Base-by-base conservation (phyloP, 1,140 invertebrate genomes). In the Solen grandis region DNA sequence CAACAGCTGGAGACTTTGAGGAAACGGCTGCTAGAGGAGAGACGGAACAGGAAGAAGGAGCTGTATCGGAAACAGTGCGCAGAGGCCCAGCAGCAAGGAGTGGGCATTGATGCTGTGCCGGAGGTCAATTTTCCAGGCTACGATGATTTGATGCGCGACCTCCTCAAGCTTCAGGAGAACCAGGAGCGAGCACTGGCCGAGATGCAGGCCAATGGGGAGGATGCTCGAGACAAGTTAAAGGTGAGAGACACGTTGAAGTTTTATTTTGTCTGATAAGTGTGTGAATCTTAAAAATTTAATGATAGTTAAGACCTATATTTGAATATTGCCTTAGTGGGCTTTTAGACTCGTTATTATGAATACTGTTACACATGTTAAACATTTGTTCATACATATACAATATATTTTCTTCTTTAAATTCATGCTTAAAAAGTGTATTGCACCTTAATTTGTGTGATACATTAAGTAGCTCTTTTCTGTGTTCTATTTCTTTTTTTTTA, bases 1-100 rank as follows among this genome's bases (percentile, higher is more conserved):
- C 69, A 89, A 46, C 86, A 90, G 80, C 75, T 91, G 46, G 82
- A 84, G 5, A 65, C 70, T 16, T 46, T 91, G 29, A 66, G 87
- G 31, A 74, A 88, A 50, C 86, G 89, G 76, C 85, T 91, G 13
- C 36, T 89, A 19, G 86, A 91, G 22, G 74, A 82, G 41, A 78
- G 90, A 8, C 82, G 90, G 31, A 85, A 86, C 46, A 68, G 68
- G 52, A 89, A 88, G 87, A 90, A 91, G 73, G 87, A 89, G 2
- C 68, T 91, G 14, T 88, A 90, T 36, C 82, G 82, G 22, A 83
- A 81, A 52, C 90, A 91, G 50, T 86, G 90, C 59, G 65, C 54
- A 22, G 90, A 91, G 50, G 90, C 89, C 2, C 74, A 88, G 46
- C 68, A 38, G 31, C 73, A 84, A 46, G 88, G 88, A 10, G 70